phyloP scores from a whole-genome alignment of 1,140 invertebrate species.

The Leptinotarsa undecemlineata region DNA sequence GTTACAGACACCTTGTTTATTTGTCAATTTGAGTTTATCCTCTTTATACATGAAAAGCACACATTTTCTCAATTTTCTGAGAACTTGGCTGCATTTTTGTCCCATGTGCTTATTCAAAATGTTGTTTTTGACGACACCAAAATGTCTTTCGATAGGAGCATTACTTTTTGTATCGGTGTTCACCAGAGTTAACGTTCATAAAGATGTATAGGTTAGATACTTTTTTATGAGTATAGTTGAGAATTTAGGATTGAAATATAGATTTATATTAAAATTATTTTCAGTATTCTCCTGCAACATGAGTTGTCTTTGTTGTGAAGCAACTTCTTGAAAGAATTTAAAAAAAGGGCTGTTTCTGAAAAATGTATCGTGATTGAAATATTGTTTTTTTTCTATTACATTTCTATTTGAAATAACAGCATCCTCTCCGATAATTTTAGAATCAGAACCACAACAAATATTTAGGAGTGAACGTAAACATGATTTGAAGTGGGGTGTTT shows the following conservation, averaged over 20 bases:
- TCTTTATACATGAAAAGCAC: slow-evolving; percentile 4
- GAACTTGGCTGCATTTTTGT: neutral
- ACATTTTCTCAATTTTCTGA: slow-evolving; percentile 8
- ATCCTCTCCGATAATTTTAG: too few species aligned
- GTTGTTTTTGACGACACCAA: too few species aligned
- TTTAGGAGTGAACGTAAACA: neutral
- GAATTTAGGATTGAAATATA: neutral
- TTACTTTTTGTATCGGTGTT: slow-evolving; percentile 8
- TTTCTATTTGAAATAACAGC: too few species aligned
- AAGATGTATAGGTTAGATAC: neutral
- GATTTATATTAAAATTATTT: neutral
- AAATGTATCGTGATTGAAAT: neutral
- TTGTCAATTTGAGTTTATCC: neutral
- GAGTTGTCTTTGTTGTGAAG: neutral
- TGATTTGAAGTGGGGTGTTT: neutral
- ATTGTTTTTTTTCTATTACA: neutral
- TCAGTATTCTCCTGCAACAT: neutral
- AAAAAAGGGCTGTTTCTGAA: slow-evolving; percentile 4
- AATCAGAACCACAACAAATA: neutral
- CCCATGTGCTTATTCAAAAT: too few species aligned
- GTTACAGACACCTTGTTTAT: neutral
- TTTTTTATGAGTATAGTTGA: neutral
- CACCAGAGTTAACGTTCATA: neutral
- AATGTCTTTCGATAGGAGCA: neutral
- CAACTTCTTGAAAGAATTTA: neutral